Evolutionary conservation across 2,797 vertebrate genomes (phyloP).

Genomic region (Otus scops): DNA sequence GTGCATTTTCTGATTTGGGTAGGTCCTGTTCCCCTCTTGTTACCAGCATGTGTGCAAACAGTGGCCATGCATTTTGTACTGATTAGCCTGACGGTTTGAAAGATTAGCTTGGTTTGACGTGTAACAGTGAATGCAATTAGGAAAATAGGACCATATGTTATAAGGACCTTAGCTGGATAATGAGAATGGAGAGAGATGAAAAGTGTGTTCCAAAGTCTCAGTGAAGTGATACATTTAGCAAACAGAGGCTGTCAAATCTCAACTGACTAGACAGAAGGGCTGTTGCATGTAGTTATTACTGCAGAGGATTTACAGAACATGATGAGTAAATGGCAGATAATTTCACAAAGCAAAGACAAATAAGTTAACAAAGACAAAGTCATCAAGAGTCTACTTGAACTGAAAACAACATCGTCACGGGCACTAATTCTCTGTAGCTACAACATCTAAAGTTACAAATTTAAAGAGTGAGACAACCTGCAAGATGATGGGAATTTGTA

Average conservation of each 20-base stretch:
- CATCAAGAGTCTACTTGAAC: not conserved
- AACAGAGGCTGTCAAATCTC: constrained; percentile 53
- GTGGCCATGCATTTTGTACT: constrained; percentile 47
- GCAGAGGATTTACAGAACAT: constrained; percentile 7
- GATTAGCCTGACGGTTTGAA: constrained; percentile 60
- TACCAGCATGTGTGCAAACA: constrained; percentile 45
- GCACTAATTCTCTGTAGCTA: not conserved
- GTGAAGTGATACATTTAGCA: constrained; percentile 60
- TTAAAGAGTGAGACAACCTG: not conserved
- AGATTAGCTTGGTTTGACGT: constrained; percentile 54
- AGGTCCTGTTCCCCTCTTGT: constrained; percentile 37
- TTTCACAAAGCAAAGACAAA: constrained; percentile 49
- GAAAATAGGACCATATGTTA: constrained; percentile 64
- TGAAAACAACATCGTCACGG: not conserved
- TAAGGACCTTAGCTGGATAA: constrained; percentile 56
- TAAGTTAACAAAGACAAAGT: not conserved
- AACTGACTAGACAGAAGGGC: constrained; percentile 36
- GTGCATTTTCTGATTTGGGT: constrained; percentile 37
- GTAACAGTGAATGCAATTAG: constrained; percentile 51
- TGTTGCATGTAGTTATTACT: constrained; percentile 46
- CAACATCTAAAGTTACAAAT: not conserved
- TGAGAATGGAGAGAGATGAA: constrained; percentile 51
- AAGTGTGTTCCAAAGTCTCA: constrained; percentile 38
- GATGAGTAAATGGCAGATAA: constrained; percentile 8
- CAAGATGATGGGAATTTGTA: not conserved